These are phyloP conservation scores for Poecilia gillii DNA, from an alignment of 2,797 vertebrate genomes.

Conservation along the genomic window DNA sequence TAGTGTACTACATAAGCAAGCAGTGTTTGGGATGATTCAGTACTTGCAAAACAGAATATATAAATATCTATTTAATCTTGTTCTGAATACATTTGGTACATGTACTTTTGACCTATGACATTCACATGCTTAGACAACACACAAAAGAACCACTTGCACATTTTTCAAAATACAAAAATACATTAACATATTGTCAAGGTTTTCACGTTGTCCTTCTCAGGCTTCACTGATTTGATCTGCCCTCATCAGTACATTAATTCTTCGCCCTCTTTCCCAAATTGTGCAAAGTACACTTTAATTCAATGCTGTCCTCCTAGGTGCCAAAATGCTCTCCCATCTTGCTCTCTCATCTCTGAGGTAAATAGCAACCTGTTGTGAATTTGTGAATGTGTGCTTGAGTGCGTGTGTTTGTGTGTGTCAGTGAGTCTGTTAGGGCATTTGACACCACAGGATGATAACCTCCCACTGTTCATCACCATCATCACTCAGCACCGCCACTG, in stretches of 20 bases:
- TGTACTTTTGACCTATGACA: background rate
- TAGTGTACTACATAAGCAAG: background rate
- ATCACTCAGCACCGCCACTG: slow-evolving; percentile 46
- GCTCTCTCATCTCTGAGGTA: slow-evolving; percentile 48
- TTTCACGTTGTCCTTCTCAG: slow-evolving; percentile 42
- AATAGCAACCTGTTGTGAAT: slow-evolving; percentile 46
- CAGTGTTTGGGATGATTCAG: slow-evolving; percentile 11
- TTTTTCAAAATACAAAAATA: slow-evolving; percentile 10
- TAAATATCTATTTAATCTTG: background rate
- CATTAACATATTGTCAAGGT: slow-evolving; percentile 47
- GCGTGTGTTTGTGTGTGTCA: background rate
- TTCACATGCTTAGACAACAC: background rate
- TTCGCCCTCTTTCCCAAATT: slow-evolving; percentile 7
- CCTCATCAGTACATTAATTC: slow-evolving; percentile 41
- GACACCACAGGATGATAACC: slow-evolving; percentile 49
- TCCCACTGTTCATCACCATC: slow-evolving; percentile 61
- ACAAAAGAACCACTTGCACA: background rate
- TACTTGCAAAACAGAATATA: slow-evolving; percentile 4
- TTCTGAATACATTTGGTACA: background rate
- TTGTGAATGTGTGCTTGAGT: slow-evolving; percentile 15
- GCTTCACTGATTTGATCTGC: slow-evolving; percentile 17
- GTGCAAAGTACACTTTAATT: slow-evolving; percentile 43
- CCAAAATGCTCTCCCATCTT: slow-evolving; percentile 41
- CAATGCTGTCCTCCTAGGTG: slow-evolving; percentile 39
- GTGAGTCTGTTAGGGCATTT: slow-evolving; percentile 23